These are phyloP conservation scores for Coracias cyanogaster DNA, from an alignment of 2,797 vertebrate genomes.

Conservation along the genomic window DNA sequence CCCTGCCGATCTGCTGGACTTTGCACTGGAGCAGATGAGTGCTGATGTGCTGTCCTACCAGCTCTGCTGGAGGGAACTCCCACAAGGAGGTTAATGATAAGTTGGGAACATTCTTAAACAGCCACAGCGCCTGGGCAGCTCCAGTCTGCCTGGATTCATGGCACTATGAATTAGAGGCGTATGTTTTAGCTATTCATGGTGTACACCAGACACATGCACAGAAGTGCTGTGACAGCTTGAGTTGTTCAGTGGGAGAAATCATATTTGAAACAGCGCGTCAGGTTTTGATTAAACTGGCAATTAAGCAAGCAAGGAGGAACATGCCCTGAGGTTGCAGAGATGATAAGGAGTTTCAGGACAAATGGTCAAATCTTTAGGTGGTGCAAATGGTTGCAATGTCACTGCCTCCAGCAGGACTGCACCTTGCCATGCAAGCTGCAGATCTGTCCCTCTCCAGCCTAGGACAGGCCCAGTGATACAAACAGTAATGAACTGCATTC, in stretches of 20 bases:
- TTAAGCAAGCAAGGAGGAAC: constrained; percentile 27
- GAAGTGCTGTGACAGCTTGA: background rate
- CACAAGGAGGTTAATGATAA: background rate
- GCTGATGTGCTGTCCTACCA: background rate
- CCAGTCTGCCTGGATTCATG: fast-evolving
- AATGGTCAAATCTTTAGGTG: background rate
- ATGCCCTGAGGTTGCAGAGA: background rate
- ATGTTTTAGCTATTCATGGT: background rate
- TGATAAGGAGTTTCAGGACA: background rate
- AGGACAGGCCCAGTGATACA: background rate
- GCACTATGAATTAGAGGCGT: background rate
- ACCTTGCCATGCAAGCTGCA: background rate
- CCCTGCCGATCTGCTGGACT: fast-evolving
- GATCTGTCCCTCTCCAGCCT: background rate
- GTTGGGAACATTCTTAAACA: fast-evolving
- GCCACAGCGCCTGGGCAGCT: background rate
- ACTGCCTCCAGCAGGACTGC: background rate
- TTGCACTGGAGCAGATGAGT: background rate
- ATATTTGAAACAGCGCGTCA: background rate
- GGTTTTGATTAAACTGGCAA: constrained; percentile 42
- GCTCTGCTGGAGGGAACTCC: background rate
- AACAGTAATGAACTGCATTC: background rate
- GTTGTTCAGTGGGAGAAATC: background rate
- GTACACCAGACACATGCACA: background rate
- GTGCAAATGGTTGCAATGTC: background rate